These are phyloP conservation scores for Plagiodera versicolora DNA, from an alignment of 2,888 invertebrate species.

Conservation along the genomic window DNA sequence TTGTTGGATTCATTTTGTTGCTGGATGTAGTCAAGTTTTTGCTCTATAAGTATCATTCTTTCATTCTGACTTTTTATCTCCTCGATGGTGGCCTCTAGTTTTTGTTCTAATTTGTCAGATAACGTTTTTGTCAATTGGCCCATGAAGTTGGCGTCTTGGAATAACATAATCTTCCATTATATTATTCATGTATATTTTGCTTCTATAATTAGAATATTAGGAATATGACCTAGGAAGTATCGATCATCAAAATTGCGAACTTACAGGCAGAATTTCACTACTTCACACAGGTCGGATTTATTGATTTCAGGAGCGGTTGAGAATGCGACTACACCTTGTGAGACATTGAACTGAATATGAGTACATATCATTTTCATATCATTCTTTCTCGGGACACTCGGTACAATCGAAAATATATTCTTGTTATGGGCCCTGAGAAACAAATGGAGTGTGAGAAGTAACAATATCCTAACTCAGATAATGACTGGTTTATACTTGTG, in stretches of 20 bases:
- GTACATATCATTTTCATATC: no score
- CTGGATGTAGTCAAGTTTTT: background rate
- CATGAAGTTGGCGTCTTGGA: background rate
- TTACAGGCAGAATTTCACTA: background rate
- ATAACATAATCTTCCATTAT: background rate
- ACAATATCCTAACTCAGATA: no score
- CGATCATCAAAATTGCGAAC: background rate
- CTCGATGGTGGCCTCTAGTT: background rate
- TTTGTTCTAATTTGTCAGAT: background rate
- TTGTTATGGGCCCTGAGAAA: no score
- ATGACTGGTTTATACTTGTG: no score
- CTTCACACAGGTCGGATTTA: background rate
- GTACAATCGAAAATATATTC: no score
- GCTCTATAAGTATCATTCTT: background rate
- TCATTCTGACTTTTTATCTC: constrained; percentile 1
- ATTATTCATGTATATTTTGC: constrained; percentile 4
- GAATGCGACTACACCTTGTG: background rate
- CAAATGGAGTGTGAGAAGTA: no score
- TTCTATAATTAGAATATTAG: background rate
- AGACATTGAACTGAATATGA: constrained; percentile 1
- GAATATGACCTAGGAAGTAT: background rate
- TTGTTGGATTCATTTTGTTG: constrained; percentile 1
- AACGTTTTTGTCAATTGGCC: constrained; percentile 3
- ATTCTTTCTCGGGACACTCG: no score
- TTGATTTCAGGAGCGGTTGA: background rate